These are phyloP conservation scores for Vulpes lagopus DNA, from an alignment of 2,113 vertebrate species.

Conservation along the genomic window DNA sequence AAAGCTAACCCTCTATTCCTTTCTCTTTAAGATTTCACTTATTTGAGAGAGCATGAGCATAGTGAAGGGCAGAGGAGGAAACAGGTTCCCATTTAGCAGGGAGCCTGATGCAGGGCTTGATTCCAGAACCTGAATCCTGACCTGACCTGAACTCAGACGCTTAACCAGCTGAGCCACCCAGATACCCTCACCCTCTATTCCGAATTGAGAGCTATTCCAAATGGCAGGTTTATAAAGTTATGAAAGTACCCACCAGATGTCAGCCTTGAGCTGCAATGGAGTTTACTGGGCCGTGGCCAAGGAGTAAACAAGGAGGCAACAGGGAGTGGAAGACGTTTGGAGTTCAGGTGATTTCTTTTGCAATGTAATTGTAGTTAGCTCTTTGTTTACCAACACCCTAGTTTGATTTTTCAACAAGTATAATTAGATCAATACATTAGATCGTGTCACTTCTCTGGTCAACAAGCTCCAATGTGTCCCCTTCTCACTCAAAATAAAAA, in stretches of 20 bases:
- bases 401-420: conserved; percentile 5
- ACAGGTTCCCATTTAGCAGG: too few species aligned
- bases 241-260: conserved; percentile 64
- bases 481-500: conserved; percentile 15
- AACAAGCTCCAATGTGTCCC: not conserved
- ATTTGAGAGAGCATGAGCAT: too few species aligned
- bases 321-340: not conserved
- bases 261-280: conserved; percentile 53
- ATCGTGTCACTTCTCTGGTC: not conserved
- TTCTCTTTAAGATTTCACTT: too few species aligned
- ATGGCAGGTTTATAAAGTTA: not conserved
- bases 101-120: too few species aligned
- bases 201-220: not conserved
- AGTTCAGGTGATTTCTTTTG: not conserved
- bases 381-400: not conserved
- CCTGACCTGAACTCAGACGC: too few species aligned
- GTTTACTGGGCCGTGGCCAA: accelerated
- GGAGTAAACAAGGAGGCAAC: not conserved
- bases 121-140: too few species aligned
- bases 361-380: not conserved
- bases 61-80: too few species aligned
- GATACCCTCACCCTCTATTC: not conserved
- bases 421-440: not conserved
- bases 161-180: too few species aligned
- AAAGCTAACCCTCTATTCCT: not conserved